phyloP scores from a whole-genome alignment of 2,888 invertebrate species.

The Cyclophora punctaria region DNA sequence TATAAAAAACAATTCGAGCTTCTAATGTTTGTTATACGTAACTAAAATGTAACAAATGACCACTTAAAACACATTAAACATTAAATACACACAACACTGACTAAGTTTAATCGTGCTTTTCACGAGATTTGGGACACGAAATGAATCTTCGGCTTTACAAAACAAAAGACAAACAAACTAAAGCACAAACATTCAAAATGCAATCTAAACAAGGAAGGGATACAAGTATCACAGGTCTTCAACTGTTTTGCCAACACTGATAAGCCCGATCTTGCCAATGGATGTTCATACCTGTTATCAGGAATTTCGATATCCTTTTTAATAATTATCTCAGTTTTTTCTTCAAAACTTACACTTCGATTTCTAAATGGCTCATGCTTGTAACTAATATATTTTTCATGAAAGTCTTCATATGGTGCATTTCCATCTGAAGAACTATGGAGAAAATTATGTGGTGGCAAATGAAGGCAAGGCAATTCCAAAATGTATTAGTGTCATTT shows the following conservation, averaged over 20 bases:
- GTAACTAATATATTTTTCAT: constrained; percentile 85
- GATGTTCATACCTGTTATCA: constrained; percentile 51
- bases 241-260: constrained; percentile 3
- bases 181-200: constrained; percentile 1
- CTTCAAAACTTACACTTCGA: constrained; percentile 83
- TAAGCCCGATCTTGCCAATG: constrained; percentile 15
- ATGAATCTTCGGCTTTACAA: neutral
- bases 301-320: constrained; percentile 43
- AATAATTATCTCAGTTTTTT: constrained; percentile 60
- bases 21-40: too few species aligned
- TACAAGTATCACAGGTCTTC: too few species aligned
- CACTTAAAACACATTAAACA: too few species aligned
- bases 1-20: too few species aligned
- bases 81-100: too few species aligned
- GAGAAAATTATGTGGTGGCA: constrained; percentile 61
- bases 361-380: constrained; percentile 83
- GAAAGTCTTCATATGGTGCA: constrained; percentile 83
- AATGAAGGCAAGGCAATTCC: constrained; percentile 41
- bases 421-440: constrained; percentile 74
- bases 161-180: constrained; percentile 5
- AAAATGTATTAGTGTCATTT: neutral
- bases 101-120: too few species aligned
- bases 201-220: neutral
- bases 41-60: too few species aligned
- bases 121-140: neutral